Evolutionary conservation across 2,797 vertebrate species (phyloP).

Genomic region (Periparus ater): DNA sequence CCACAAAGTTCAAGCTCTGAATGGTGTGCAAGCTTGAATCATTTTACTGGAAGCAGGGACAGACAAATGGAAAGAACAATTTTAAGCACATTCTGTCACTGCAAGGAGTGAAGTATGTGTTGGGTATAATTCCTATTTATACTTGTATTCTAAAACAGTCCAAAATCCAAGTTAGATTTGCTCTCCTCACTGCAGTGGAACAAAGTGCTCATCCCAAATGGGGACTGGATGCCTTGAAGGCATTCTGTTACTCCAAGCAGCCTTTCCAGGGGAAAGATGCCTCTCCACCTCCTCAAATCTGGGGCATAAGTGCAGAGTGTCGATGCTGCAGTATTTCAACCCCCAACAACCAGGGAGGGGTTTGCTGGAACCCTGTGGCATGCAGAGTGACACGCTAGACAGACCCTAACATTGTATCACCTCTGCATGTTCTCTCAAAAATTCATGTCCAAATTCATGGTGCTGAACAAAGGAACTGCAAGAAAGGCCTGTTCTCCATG

Average conservation of each 20-base stretch:
- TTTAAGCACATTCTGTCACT: conserved; percentile 21
- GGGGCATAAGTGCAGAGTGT: not conserved
- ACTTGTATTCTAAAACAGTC: not conserved
- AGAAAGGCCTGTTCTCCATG: not conserved
- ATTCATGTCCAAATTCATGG: not conserved
- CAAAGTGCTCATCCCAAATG: not conserved
- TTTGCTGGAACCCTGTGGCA: not conserved
- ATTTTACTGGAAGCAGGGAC: conserved; percentile 28
- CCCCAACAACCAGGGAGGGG: rapidly evolving
- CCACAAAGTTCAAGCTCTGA: not conserved
- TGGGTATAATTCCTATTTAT: conserved; percentile 11
- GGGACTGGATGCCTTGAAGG: not conserved
- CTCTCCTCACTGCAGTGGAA: not conserved
- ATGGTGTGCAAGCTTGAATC: conserved; percentile 10
- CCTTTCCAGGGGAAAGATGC: not conserved
- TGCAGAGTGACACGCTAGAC: not conserved
- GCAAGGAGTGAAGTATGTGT: conserved; percentile 14
- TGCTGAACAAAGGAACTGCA: not conserved
- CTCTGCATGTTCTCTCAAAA: not conserved
- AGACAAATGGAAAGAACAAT: conserved; percentile 45
- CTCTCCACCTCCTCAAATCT: not conserved
- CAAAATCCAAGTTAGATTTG: not conserved
- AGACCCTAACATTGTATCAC: not conserved
- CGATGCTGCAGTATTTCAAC: rapidly evolving
- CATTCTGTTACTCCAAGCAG: not conserved